phyloP scores from a whole-genome alignment of 2,113 vertebrate species.

The Paedocypris sp. region DNA sequence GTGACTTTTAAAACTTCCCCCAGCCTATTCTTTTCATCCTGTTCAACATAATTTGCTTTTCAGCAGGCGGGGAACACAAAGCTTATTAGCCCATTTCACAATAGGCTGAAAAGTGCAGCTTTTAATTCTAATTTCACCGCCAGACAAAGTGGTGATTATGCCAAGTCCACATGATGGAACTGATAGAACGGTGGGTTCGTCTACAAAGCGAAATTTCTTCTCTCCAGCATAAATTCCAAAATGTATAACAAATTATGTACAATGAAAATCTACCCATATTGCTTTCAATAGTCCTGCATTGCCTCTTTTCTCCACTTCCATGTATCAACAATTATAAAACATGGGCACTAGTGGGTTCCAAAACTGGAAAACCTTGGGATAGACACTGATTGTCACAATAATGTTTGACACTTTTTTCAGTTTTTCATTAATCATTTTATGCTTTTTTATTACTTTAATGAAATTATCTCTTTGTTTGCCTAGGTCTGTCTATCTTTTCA shows the following conservation, averaged over 20 bases:
- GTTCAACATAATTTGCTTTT: slow-evolving; percentile 24
- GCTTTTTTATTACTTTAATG: too few species aligned
- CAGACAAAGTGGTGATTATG: slow-evolving; percentile 34
- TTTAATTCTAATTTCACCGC: slow-evolving; percentile 28
- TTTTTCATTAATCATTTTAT: too few species aligned
- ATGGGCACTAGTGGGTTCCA: too few species aligned
- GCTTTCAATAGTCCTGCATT: slow-evolving; percentile 62
- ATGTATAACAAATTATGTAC: slow-evolving; percentile 62
- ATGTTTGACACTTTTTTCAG: too few species aligned
- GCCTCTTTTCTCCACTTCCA: slow-evolving; percentile 59
- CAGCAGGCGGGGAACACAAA: slow-evolving; percentile 29
- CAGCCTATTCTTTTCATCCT: not conserved
- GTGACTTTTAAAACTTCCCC: not conserved
- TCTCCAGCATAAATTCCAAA: slow-evolving; percentile 48
- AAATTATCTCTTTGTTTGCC: too few species aligned
- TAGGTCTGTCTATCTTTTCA: too few species aligned
- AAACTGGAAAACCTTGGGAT: too few species aligned
- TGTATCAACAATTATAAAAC: slow-evolving; percentile 50
- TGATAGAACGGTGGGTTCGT: slow-evolving; percentile 12
- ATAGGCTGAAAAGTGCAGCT: slow-evolving; percentile 27
- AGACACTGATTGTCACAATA: too few species aligned
- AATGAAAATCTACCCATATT: slow-evolving; percentile 63
- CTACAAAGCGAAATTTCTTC: slow-evolving; percentile 31
- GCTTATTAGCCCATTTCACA: slow-evolving; percentile 25
- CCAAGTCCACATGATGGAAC: slow-evolving; percentile 16